Base-by-base conservation (phyloP, 1,140 invertebrate genomes). In the Adelges cooleyi region DNA sequence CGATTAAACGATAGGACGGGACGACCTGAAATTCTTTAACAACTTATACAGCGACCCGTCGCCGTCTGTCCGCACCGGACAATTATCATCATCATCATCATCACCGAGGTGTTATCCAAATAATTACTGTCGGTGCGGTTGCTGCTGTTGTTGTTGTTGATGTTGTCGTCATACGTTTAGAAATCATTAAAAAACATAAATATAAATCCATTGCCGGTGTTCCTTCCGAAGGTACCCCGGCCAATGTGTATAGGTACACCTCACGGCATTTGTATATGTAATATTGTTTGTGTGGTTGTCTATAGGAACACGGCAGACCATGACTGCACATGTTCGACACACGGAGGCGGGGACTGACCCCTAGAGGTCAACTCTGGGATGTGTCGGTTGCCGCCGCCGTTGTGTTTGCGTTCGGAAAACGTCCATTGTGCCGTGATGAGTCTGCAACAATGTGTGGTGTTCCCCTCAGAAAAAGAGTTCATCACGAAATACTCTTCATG, bases 381-480 rank as follows among this genome's bases (percentile, higher is more conserved):
- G 52, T 54, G 36, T 42, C n/a, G n/a, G n/a, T n/a, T n/a, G n/a
- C n/a, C 22, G 50, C 27, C 17, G 50, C 50, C 10, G 51, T 27
- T 27, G 51, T 22, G 51, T 36, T 17, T 20, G 27, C 51, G 25
- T 36, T 54, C 52, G 52, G n/a, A 42, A 56, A 42, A 56, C 38
- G 53, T 53, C 38, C 13, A 56, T 56, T 56, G 38, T 56, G 22
- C 51, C 53, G 54, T 23, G 40, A 59, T 59, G 54, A 59, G 54
- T 59, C 20, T 59, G 54, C 54, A 59, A 59, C 54, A 44, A 59
- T 44, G 38, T 40, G 29, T 33, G 29, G 29, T 33, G 29, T 59
- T 56, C 38, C 33, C 38, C n/a, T 40, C 22, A 56, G 42, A 33
- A 33, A 33, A 33, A 59, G 38, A 44, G 54, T 59, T 59, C 54